Conservation (phyloP, 2,888 invertebrate species). For the Caenorhabditis sp. region DNA sequence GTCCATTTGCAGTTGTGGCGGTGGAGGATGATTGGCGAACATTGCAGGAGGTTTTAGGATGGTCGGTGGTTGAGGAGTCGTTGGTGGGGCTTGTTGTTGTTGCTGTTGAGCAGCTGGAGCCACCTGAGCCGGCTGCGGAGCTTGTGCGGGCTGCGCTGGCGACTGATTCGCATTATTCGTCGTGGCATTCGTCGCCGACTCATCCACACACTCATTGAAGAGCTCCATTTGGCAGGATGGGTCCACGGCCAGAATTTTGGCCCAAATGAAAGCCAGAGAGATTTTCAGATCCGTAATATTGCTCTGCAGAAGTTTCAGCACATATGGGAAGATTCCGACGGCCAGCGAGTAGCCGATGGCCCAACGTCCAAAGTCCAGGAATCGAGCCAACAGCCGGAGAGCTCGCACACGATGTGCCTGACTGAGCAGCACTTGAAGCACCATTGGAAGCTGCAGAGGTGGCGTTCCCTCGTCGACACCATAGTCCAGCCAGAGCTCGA, state of each 20-base stretch:
- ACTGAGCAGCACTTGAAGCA: conserved; percentile 89
- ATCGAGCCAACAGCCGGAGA: conserved; percentile 92
- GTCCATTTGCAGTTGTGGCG: conserved; percentile 28
- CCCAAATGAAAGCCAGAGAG: conserved; percentile 97
- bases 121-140: no score
- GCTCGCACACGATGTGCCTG: conserved; percentile 93
- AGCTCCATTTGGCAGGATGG: conserved; percentile 95
- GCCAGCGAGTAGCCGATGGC: conserved; percentile 92
- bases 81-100: neutral
- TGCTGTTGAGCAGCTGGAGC: neutral
- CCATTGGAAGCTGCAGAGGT: conserved; percentile 97
- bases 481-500: conserved; percentile 92
- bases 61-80: conserved; percentile 12
- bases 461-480: conserved; percentile 89
- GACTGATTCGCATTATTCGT: neutral
- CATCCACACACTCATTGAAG: conserved; percentile 74
- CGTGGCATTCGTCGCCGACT: neutral
- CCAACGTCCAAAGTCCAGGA: conserved; percentile 96
- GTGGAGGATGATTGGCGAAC: conserved; percentile 44
- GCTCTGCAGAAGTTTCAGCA: conserved; percentile 92
- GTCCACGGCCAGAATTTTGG: conserved; percentile 95
- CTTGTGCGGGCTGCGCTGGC: neutral
- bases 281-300: conserved; percentile 89
- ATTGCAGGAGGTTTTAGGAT: conserved; percentile 31
- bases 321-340: conserved; percentile 98